These are phyloP conservation scores for Diachrysia chrysitis DNA, from an alignment of 2,888 invertebrate genomes.

Conservation along the genomic window DNA sequence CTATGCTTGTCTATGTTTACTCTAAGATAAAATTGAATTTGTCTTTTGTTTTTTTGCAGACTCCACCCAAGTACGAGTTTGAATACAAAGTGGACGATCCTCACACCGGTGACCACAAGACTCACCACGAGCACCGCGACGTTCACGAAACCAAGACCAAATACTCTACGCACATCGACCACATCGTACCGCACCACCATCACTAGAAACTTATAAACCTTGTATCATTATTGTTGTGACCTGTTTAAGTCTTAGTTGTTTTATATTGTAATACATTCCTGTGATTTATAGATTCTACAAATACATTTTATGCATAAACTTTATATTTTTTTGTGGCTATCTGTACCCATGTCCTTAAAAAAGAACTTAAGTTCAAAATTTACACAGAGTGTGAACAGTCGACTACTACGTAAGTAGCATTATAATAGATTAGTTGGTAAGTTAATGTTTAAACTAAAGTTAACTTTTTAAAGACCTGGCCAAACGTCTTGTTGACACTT, in stretches of 20 bases:
- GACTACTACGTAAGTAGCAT: slow-evolving; percentile 33
- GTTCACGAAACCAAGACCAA: slow-evolving; percentile 35
- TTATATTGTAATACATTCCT: neutral
- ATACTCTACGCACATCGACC: slow-evolving; percentile 28
- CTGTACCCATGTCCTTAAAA: neutral
- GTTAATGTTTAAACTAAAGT: no score
- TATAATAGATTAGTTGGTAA: neutral
- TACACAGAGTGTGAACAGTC: no score
- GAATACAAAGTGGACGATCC: slow-evolving; percentile 82
- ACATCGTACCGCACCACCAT: slow-evolving; percentile 37
- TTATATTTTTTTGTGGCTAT: neutral
- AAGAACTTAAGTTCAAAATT: no score
- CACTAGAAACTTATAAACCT: slow-evolving; percentile 12
- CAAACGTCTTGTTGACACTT: no score
- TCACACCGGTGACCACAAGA: slow-evolving; percentile 82
- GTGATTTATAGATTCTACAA: neutral
- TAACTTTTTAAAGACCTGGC: no score
- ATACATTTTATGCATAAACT: neutral
- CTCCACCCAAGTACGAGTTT: slow-evolving; percentile 69
- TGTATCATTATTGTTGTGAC: neutral
- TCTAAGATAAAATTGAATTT: neutral
- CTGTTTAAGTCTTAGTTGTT: neutral
- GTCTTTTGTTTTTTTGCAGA: slow-evolving; percentile 45
- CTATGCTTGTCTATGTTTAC: no score
- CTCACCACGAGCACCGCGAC: slow-evolving; percentile 73